Evolutionary conservation across 2,888 invertebrate genomes (phyloP), one percentile per base, ranked within the genome.

Genomic region (Macrophya alboannulata): DNA sequence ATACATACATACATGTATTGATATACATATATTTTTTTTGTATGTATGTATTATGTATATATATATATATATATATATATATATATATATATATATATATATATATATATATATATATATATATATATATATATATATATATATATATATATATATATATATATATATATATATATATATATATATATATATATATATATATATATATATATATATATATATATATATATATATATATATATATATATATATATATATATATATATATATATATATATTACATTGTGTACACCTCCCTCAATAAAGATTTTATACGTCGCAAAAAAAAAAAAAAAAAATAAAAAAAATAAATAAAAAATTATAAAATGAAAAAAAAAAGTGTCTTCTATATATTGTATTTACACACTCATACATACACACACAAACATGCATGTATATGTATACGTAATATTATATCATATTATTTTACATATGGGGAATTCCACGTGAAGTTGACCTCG

Each of bases 241-340:
- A 62, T n/a, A 21, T 62, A 62, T 6, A 62, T 4, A 3, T 17
- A n/a, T 62, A 62, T 21, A 21, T 62, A 25, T 9, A 65, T 25
- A 9, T 31, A 31, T 65, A 65, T 31, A 4, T 65, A 31, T 31
- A 31, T 65, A 12, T 72, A 72, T 43, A 21, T 40, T 40, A 10
- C 17, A 72, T 40, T 45, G n/a, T 43, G 72, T 72, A 43, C 31
- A 31, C 43, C 10, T 37, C 43, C n/a, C 37, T n/a, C 12, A 37
- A 43, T 72, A 21, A 72, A 72, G 43, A 72, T 72, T 72, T 72
- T 72, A 45, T 72, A 72, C 72, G n/a, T 45, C 43, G 72, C 9
- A 43, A 72, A 72, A 72, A 17, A 21, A 45, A 72, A n/a, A 15
- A 40, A 45, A 72, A 43, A 10, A n/a, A 40, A 43, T n/a, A 37